Conservation (phyloP, 2,888 invertebrate species). For the Metalampra italica region DNA sequence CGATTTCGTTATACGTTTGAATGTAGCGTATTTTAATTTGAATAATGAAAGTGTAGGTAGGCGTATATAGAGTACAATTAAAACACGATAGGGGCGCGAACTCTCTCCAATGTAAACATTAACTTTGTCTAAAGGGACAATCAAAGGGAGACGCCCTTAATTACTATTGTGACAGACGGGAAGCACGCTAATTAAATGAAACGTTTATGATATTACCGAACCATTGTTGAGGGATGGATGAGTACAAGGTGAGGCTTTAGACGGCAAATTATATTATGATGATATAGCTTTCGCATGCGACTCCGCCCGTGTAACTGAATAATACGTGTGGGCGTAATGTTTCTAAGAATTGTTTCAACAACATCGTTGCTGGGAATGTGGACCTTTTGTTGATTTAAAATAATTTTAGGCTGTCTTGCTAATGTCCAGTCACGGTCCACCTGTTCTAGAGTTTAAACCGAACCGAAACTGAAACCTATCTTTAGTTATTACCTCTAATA, state of each 20-base stretch:
- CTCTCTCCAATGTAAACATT: slow-evolving; percentile 45
- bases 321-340: background rate
- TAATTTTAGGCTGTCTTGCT: too few species aligned
- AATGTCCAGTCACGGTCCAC: too few species aligned
- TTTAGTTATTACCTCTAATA: too few species aligned
- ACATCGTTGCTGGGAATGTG: background rate
- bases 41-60: background rate
- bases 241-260: background rate
- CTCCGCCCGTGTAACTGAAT: background rate
- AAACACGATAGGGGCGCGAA: slow-evolving; percentile 35
- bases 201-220: slow-evolving; percentile 46
- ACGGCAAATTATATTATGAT: too few species aligned
- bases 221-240: slow-evolving; percentile 20
- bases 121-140: slow-evolving; percentile 48
- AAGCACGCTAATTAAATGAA: slow-evolving; percentile 51
- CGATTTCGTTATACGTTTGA: background rate
- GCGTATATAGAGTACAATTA: slow-evolving; percentile 28
- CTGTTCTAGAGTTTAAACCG: too few species aligned
- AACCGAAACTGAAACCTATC: too few species aligned
- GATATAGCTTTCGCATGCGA: background rate
- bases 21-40: background rate
- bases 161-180: slow-evolving; percentile 27
- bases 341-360: background rate
- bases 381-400: background rate
- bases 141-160: slow-evolving; percentile 37